Evolutionary conservation across 2,113 vertebrate genomes (phyloP).

Genomic region (Jaculus jaculus): DNA sequence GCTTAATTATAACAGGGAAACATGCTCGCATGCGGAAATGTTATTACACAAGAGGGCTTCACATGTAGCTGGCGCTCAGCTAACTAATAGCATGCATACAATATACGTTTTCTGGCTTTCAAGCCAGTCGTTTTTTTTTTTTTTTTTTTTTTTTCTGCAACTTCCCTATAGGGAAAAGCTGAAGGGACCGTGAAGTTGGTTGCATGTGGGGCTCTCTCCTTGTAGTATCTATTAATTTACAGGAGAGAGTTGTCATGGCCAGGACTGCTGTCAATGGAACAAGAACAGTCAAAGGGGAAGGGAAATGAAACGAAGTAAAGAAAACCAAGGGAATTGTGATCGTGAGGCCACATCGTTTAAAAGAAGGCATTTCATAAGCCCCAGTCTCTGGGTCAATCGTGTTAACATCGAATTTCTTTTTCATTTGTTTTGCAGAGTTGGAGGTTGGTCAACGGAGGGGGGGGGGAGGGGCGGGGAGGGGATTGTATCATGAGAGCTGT

Average conservation of each 20-base stretch:
- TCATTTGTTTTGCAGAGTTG: slow-evolving; percentile 24
- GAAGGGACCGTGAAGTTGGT: slow-evolving; percentile 20
- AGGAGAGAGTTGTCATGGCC: not conserved
- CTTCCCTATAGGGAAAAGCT: slow-evolving; percentile 32
- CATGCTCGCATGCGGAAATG: not conserved
- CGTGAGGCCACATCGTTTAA: not conserved
- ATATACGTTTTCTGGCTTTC: slow-evolving; percentile 52
- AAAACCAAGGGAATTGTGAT: slow-evolving; percentile 10
- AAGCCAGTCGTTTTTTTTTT: too few species aligned
- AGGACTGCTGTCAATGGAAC: slow-evolving; percentile 8
- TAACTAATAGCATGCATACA: slow-evolving; percentile 41
- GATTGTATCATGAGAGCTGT: not conserved
- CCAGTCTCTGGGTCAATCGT: slow-evolving; percentile 22
- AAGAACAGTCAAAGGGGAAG: not conserved
- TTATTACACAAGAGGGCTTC: not conserved
- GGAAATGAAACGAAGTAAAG: not conserved
- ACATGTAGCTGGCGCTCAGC: slow-evolving; percentile 19
- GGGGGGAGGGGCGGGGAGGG: not conserved
- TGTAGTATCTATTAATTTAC: slow-evolving; percentile 20
- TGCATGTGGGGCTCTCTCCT: slow-evolving; percentile 30
- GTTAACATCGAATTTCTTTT: slow-evolving; percentile 3
- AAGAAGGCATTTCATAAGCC: not conserved
- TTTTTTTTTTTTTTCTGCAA: slow-evolving; percentile 38
- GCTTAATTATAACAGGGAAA: slow-evolving; percentile 48
- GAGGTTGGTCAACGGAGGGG: not conserved